These are phyloP conservation scores for Podarcis raffonei DNA, from an alignment of 2,113 vertebrate genomes.

Conservation along the genomic window DNA sequence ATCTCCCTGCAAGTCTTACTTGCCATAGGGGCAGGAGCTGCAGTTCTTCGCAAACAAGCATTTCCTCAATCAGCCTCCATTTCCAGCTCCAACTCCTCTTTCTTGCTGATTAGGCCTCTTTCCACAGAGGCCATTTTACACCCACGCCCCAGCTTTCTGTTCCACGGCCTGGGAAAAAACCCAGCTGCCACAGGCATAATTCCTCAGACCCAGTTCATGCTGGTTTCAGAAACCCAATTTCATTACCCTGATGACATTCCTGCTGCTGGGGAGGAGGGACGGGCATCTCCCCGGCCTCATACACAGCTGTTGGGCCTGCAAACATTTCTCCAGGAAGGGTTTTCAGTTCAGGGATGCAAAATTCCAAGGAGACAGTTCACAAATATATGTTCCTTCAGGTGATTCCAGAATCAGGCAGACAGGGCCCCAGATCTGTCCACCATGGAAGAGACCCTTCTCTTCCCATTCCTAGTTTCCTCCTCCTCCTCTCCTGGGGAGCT, in stretches of 20 bases:
- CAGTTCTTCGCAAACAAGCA: background rate
- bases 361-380: background rate
- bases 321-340: background rate
- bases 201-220: slow-evolving; percentile 7
- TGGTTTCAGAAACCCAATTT: background rate
- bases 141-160: slow-evolving; percentile 8
- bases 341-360: background rate
- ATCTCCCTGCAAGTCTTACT: slow-evolving; percentile 26
- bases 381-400: background rate
- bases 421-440: background rate
- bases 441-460: background rate
- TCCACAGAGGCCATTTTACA: slow-evolving; percentile 12
- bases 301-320: background rate
- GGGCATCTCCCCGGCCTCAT: slow-evolving; percentile 12
- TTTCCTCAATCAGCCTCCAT: background rate
- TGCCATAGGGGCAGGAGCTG: slow-evolving; percentile 24
- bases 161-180: slow-evolving; percentile 14
- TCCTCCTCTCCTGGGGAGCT: background rate
- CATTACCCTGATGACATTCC: slow-evolving; percentile 1
- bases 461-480: background rate
- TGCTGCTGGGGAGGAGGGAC: slow-evolving; percentile 7
- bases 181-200: background rate
- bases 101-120: background rate
- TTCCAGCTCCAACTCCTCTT: background rate
- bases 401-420: background rate